Base-by-base conservation (phyloP, 2,888 invertebrate genomes). In the Epinotia ramella region DNA sequence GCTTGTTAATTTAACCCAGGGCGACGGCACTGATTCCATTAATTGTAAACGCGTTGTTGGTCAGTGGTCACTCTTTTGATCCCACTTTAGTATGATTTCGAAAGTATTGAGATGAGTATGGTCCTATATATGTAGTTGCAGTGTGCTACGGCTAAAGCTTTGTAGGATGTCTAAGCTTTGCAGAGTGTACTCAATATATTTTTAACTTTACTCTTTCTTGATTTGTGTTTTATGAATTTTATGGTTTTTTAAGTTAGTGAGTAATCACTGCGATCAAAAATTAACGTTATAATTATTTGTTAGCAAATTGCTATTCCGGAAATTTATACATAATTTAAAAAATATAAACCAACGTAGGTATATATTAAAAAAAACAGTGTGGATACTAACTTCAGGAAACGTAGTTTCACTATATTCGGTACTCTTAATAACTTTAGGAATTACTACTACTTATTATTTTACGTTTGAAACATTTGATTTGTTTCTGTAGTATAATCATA, bases 21-120 rank as follows among this genome's bases (percentile, higher is more conserved):
- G 2, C 33, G 59, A 59, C 63, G 16, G 13, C 49, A 16, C 72
- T 73, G 69, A 72, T 63, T 73, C 72, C n/a, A 60, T 75, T n/a
- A 53, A n/a, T 7, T n/a, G n/a, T 53, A 13, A 64, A 74, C 63
- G 46, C 46, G 59, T 65, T 56, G 4, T 56, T 59, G 64, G 46
- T 18, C 12, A 73, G n/a, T n/a, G n/a, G n/a, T n/a, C n/a, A 60
- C 53, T 59, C 33, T 59, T 56, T 56, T 56, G 33, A 56, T 66
- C 66, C 53, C 13, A 40, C 7, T 56, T 67, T 46, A 20, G 63
- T 18, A 20, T 49, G 68, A 44, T 57, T 59, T 28, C 13, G 24
- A 59, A 57, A 57, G 20, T 57, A n/a, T 53, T 53, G n/a, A n/a
- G 13, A 16, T n/a, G 13, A n/a, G 13, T n/a, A 16, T 4, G 16